phyloP scores from a whole-genome alignment of 2,888 invertebrate species.

The Plebejus argus region DNA sequence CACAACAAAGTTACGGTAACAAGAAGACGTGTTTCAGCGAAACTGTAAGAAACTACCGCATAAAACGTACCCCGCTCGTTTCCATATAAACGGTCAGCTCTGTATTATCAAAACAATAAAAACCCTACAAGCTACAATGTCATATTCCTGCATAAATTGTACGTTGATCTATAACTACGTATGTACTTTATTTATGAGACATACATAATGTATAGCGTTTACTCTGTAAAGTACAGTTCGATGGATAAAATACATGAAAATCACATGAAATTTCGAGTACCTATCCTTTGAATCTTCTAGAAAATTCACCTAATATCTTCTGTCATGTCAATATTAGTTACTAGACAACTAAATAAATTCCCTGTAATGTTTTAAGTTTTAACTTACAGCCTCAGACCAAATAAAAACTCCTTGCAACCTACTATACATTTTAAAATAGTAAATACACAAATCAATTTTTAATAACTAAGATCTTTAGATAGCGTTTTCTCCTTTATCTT shows the following conservation, averaged over 20 bases:
- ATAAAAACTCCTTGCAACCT: no score
- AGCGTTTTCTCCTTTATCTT: background rate
- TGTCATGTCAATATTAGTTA: no score
- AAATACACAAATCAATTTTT: no score
- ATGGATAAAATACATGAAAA: background rate
- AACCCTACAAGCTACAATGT: conserved; percentile 10
- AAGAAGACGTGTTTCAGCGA: background rate
- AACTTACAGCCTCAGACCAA: background rate
- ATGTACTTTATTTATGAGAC: conserved; percentile 26
- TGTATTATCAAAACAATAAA: conserved; percentile 16
- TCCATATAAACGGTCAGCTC: conserved; percentile 15
- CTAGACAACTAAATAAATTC: no score
- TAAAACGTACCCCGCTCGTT: conserved; percentile 6
- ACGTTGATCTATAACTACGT: conserved; percentile 11
- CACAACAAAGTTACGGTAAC: background rate
- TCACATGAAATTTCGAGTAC: background rate
- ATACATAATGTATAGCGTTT: conserved; percentile 28
- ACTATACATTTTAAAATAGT: background rate
- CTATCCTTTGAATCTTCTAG: background rate
- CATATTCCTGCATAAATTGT: conserved; percentile 22
- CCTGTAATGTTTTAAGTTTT: no score
- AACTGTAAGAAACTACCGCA: conserved; percentile 8
- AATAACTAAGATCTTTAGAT: no score
- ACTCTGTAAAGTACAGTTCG: conserved; percentile 10
- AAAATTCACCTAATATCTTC: background rate